A percentile compares a stretch with the other conserved stretches of the same genome.
These are phyloP conservation scores for Telmatherina bonti DNA, from an alignment of 2,797 vertebrate species.

Conservation along the genomic window DNA sequence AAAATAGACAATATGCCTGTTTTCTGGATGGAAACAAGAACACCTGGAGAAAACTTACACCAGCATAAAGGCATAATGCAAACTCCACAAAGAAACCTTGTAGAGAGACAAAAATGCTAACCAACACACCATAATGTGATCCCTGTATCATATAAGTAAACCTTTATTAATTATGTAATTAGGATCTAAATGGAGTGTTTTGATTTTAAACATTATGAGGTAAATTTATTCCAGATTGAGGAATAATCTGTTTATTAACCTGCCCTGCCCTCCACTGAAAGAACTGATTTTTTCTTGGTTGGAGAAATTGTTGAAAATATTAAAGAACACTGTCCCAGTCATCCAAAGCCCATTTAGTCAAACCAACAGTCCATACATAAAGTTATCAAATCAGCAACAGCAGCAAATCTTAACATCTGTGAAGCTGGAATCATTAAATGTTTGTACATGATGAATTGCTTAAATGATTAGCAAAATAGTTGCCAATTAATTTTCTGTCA, in stretches of 20 bases:
- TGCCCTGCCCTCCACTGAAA: background rate
- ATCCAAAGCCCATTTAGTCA: background rate
- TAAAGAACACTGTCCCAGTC: background rate
- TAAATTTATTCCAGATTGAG: background rate
- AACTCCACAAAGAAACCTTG: background rate
- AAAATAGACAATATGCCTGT: background rate
- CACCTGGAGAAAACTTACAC: background rate
- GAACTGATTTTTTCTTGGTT: background rate
- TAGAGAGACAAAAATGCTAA: no score
- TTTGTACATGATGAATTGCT: background rate
- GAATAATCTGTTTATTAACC: background rate
- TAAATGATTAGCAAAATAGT: conserved; percentile 12
- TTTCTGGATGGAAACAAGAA: background rate
- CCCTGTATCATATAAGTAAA: no score
- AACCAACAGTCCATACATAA: background rate
- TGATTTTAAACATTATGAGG: background rate
- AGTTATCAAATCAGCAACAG: background rate
- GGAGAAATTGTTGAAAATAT: background rate
- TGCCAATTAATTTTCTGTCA: conserved; percentile 17
- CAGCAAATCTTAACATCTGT: conserved; percentile 4
- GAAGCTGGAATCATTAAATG: background rate
- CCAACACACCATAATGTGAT: no score
- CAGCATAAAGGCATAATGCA: background rate
- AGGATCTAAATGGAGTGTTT: background rate
- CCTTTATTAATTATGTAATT: background rate